These are phyloP conservation scores for Lamproptera curius DNA, from an alignment of 2,888 invertebrate species.

Conservation along the genomic window DNA sequence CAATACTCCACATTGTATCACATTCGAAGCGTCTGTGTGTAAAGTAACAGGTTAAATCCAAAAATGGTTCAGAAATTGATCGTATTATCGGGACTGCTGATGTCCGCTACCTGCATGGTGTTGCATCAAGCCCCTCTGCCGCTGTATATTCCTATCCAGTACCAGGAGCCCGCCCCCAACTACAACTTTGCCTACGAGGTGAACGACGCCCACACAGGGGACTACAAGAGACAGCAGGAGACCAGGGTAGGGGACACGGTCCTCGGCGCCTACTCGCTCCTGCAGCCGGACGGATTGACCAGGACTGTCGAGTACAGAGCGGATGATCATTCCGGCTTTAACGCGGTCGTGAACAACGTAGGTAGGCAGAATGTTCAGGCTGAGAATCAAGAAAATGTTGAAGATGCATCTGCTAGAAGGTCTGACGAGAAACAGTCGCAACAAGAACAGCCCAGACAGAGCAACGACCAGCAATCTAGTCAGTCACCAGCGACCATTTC, in stretches of 20 bases:
- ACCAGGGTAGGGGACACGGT: slow-evolving; percentile 69
- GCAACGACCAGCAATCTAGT: slow-evolving; percentile 2
- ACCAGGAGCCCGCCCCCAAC: slow-evolving; percentile 28
- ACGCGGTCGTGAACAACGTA: slow-evolving; percentile 68
- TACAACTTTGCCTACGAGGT: slow-evolving; percentile 78
- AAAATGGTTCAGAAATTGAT: slow-evolving; percentile 21
- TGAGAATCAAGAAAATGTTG: slow-evolving; percentile 3
- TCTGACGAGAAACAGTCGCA: neutral
- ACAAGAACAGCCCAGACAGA: slow-evolving; percentile 4
- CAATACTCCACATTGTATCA: neutral
- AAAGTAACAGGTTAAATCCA: neutral
- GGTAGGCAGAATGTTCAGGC: neutral
- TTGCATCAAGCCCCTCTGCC: slow-evolving; percentile 43
- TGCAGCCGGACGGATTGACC: slow-evolving; percentile 74
- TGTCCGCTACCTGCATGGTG: slow-evolving; percentile 55
- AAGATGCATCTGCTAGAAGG: neutral
- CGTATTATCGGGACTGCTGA: slow-evolving; percentile 38
- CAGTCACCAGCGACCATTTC: slow-evolving; percentile 2
- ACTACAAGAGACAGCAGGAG: slow-evolving; percentile 75
- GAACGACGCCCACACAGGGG: slow-evolving; percentile 74
- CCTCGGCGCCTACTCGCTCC: slow-evolving; percentile 72
- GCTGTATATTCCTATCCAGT: slow-evolving; percentile 27
- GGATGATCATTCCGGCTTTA: slow-evolving; percentile 72
- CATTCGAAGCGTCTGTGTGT: neutral
- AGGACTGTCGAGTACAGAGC: slow-evolving; percentile 77